phyloP scores from a whole-genome alignment of 2,113 vertebrate genomes.

The Brachyhypopomus gauderio region DNA sequence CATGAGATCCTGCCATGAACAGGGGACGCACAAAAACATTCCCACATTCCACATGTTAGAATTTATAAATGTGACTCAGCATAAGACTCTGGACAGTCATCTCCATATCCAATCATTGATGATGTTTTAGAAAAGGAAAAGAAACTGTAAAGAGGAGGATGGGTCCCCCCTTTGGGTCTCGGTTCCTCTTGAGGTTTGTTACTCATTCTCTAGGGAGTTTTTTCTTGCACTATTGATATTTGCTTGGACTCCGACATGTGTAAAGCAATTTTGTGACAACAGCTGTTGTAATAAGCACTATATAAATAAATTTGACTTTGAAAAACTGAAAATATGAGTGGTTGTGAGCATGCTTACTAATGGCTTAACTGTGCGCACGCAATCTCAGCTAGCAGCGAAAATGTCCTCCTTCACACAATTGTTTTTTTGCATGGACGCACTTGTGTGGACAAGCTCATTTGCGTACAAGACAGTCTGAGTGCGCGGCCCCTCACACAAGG shows the following conservation, averaged over 20 bases:
- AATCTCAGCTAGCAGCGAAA: background rate
- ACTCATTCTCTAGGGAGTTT: no score
- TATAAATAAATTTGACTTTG: no score
- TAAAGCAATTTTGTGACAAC: background rate
- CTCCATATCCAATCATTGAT: no score
- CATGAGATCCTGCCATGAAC: background rate
- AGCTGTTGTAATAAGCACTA: background rate
- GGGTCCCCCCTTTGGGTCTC: no score
- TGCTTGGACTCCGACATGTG: no score
- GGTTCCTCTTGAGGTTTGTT: no score
- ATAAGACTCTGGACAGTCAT: no score
- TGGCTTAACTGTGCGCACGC: background rate
- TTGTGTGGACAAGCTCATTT: background rate
- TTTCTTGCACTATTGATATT: no score
- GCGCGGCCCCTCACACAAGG: constrained; percentile 45
- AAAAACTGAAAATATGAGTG: background rate
- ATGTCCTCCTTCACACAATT: no score
- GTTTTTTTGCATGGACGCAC: background rate
- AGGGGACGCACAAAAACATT: background rate
- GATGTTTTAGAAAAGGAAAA: no score
- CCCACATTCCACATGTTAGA: no score
- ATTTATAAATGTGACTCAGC: no score
- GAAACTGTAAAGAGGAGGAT: background rate
- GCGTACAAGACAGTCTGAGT: background rate
- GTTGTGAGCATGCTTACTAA: background rate